phyloP scores from a whole-genome alignment of 2,797 vertebrate genomes.

The Pogonophryne albipinna region DNA sequence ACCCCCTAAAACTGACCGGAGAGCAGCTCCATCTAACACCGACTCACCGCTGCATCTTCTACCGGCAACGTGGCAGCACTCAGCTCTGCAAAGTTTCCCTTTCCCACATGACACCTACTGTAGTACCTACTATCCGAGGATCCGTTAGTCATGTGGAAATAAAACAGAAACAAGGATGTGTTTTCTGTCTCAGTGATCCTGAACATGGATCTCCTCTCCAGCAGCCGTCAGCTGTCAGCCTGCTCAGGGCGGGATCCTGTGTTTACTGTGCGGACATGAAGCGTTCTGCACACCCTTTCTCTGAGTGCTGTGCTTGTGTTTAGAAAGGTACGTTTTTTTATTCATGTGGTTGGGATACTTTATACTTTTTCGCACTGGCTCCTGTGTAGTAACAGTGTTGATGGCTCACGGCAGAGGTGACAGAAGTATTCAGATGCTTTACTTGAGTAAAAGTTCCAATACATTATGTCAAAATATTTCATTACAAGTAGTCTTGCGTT shows the following conservation, averaged over 20 bases:
- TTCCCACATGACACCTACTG: not conserved
- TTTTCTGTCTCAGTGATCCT: not conserved
- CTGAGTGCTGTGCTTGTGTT: not conserved
- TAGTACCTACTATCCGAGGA: not conserved
- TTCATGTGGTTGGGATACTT: rapidly evolving
- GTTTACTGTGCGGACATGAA: slow-evolving; percentile 45
- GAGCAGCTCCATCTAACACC: slow-evolving; percentile 35
- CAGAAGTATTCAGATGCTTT: too few species aligned
- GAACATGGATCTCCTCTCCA: slow-evolving; percentile 40
- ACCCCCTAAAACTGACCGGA: slow-evolving; percentile 31
- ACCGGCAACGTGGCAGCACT: slow-evolving; percentile 76
- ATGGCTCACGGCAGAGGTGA: not conserved
- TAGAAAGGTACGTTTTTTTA: not conserved
- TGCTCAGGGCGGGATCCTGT: slow-evolving; percentile 48
- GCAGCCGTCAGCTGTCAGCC: slow-evolving; percentile 58
- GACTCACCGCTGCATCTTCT: slow-evolving; percentile 30
- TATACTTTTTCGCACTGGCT: not conserved
- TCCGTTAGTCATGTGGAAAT: not conserved
- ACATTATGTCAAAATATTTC: too few species aligned
- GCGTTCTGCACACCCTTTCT: not conserved
- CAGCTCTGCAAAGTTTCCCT: slow-evolving; percentile 1
- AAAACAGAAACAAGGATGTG: not conserved
- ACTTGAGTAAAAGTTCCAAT: too few species aligned
- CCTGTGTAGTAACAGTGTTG: not conserved
- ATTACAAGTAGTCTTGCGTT: too few species aligned